Percentiles rank a stretch among this genome's conserved stretches.
These are phyloP conservation scores for Temnothorax longispinosus DNA, from an alignment of 1,140 invertebrate genomes.

Conservation along the genomic window DNA sequence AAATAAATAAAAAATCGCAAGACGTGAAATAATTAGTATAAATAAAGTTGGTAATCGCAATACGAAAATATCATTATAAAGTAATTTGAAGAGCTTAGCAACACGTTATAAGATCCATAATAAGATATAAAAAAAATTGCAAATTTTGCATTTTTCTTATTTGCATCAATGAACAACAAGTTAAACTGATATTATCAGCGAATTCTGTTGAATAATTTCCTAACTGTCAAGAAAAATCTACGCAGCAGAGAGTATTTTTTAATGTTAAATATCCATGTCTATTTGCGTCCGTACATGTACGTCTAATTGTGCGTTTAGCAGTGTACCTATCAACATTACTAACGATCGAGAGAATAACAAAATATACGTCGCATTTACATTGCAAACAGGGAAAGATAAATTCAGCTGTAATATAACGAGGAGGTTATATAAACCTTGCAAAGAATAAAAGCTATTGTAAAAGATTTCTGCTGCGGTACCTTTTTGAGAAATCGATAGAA, in stretches of 20 bases:
- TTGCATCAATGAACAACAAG: neutral
- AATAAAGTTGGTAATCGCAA: neutral
- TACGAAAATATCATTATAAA: neutral
- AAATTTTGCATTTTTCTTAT: neutral
- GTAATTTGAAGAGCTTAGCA: neutral
- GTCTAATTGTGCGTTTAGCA: neutral
- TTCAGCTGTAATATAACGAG: neutral
- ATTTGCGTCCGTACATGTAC: neutral
- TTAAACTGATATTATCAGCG: neutral
- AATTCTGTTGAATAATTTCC: conserved; percentile 19
- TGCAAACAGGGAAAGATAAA: neutral
- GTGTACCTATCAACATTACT: neutral
- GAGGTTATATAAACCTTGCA: conserved; percentile 33
- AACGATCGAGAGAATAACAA: neutral
- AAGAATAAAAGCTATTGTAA: neutral
- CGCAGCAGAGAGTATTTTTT: neutral
- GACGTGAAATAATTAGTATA: neutral
- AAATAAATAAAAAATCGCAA: neutral
- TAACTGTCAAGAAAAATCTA: neutral
- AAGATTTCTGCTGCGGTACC: conserved; percentile 31
- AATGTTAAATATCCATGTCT: neutral
- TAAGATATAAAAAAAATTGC: neutral
- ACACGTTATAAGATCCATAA: neutral
- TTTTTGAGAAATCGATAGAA: conserved; percentile 47
- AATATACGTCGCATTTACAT: neutral